Base-by-base conservation (phyloP, 1,140 invertebrate genomes). In the Drosophila carrolli region DNA sequence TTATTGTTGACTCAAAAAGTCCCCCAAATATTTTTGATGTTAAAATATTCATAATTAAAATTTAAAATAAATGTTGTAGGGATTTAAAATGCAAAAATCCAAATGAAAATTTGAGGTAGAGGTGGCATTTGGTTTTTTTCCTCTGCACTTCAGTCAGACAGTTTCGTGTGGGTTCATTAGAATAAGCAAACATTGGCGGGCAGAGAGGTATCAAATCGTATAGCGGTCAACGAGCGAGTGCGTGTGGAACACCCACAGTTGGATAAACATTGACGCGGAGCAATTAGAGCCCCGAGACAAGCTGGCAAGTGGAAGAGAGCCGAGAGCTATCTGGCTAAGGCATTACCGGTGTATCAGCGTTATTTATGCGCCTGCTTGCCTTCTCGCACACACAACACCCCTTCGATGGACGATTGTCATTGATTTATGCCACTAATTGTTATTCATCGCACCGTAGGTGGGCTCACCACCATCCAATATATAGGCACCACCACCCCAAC, bases 381-480 rank as follows among this genome's bases (percentile, higher is more conserved):
- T 79, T 76, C 68, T 57, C 46, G 16, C 48, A 46, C 62, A 46
- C 8, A 38, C 43, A 9, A 1, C 67, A 50, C 46, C 67, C 43
- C 43, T 41, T 41, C 71, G 46, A 75, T 66, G 43, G 63, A 51
- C 60, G 74, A 81, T 71, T 81, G 79, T 71, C 84, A 88, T 83
- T 86, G 84, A 86, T 83, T 83, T 79, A 88, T 79, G 71, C 79
- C 75, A 89, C 84, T 82, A 88, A 86, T 86, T 86, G 83, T 61
- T 86, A 86, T 86, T 86, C 82, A 82, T 82, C 70, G 80, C 83
- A 70, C 72, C 51, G 83, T 86, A 77, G 83, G 83, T 86, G 83
- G 83, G 50, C 67, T 57, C 48, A 35, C 16, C 70, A 53, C 46
- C 13, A 59, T 38, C 41, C 47, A 44, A 35, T 35, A 38, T 54